Evolutionary conservation across 2,113 vertebrate genomes (phyloP).

Genomic region (Cyprinodon brontotheroides): DNA sequence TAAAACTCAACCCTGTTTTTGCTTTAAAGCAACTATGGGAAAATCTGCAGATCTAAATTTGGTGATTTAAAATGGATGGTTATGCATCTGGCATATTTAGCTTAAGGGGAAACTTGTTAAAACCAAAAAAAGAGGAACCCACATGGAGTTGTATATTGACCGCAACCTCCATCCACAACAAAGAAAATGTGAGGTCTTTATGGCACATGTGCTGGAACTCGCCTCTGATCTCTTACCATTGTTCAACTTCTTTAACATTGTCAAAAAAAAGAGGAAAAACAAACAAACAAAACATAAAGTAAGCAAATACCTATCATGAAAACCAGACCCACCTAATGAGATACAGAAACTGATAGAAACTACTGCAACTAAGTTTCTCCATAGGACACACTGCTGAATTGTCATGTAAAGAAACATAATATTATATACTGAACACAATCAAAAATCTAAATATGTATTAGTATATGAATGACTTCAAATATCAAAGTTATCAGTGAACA

Average conservation of each 20-base stretch:
- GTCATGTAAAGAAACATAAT: not conserved
- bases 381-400: not conserved
- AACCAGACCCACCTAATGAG: constrained; percentile 1
- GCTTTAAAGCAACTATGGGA: constrained; percentile 25
- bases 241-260: constrained; percentile 1
- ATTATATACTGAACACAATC: too few species aligned
- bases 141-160: constrained; percentile 17
- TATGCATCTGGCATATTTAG: constrained; percentile 19
- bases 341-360: not conserved
- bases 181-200: constrained; percentile 17
- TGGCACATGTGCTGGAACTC: constrained; percentile 20
- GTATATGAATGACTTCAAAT: too few species aligned
- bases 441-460: too few species aligned
- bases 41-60: constrained; percentile 34
- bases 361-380: not conserved
- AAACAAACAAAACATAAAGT: constrained; percentile 7
- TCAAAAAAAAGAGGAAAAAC: constrained; percentile 12
- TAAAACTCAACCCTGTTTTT: constrained; percentile 14
- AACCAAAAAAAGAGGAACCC: constrained; percentile 26
- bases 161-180: constrained; percentile 18
- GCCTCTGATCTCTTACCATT: constrained; percentile 8
- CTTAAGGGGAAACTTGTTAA: constrained; percentile 21
- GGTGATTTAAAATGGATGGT: constrained; percentile 23
- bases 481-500: too few species aligned
- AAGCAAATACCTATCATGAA: not conserved